These are phyloP conservation scores for Bothrops jararaca DNA, from an alignment of 2,113 vertebrate species.

Conservation along the genomic window DNA sequence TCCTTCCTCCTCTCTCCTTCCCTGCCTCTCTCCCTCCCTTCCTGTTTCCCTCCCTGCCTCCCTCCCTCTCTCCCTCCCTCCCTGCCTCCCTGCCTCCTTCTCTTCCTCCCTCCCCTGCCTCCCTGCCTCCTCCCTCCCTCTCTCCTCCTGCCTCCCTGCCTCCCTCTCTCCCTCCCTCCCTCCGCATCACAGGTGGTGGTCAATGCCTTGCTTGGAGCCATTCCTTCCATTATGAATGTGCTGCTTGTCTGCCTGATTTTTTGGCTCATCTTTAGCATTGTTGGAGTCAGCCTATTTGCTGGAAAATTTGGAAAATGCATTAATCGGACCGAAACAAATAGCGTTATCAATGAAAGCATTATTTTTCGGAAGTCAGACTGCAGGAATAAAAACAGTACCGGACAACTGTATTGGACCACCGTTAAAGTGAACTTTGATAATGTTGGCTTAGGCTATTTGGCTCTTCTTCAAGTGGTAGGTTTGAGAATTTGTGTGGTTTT, in stretches of 20 bases:
- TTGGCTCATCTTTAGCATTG: conserved; percentile 95
- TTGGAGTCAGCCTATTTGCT: conserved; percentile 89
- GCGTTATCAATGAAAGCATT: background rate
- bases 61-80: fast-evolving
- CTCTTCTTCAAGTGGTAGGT: conserved; percentile 96
- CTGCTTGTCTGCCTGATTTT: conserved; percentile 92
- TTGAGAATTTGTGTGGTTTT: background rate
- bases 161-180: background rate
- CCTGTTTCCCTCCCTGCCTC: fast-evolving
- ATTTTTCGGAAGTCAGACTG: conserved; percentile 80
- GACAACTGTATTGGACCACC: conserved; percentile 86
- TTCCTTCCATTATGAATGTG: conserved; percentile 96
- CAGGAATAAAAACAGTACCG: conserved; percentile 69
- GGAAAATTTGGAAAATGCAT: conserved; percentile 91
- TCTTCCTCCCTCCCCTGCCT: fast-evolving
- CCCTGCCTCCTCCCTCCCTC: fast-evolving
- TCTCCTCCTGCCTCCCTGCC: too few species aligned
- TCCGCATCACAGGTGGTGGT: conserved; percentile 83
- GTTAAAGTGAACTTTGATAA: conserved; percentile 97
- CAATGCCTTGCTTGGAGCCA: conserved; percentile 91
- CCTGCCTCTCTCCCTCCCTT: fast-evolving
- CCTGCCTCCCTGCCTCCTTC: too few species aligned
- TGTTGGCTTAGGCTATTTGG: conserved; percentile 90
- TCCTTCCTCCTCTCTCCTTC: fast-evolving
- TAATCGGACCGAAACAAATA: conserved; percentile 70